Evolutionary conservation across 2,888 invertebrate genomes (phyloP).

Genomic region (Catocala sponsa): DNA sequence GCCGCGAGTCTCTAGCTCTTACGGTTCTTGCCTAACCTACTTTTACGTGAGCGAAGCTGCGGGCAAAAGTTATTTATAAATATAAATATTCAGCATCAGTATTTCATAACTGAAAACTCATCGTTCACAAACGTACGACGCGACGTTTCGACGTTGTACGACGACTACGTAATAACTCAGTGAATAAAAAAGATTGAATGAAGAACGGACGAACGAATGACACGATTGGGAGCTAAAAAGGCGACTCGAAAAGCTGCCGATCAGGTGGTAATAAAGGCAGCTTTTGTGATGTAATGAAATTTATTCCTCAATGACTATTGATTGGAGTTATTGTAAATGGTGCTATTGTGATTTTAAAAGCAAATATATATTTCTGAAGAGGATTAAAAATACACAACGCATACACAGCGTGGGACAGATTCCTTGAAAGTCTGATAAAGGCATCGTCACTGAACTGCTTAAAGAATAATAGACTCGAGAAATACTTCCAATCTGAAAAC

Average conservation of each 20-base stretch:
- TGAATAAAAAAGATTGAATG: conserved; percentile 15
- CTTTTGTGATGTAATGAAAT: conserved; percentile 44
- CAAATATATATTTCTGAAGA: conserved; percentile 13
- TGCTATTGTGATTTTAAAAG: conserved; percentile 16
- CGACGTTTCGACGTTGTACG: conserved; percentile 13
- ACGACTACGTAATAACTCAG: conserved; percentile 18
- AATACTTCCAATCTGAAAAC: too few species aligned
- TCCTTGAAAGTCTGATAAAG: too few species aligned
- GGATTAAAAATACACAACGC: neutral
- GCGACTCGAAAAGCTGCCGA: conserved; percentile 15
- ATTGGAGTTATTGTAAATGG: conserved; percentile 26
- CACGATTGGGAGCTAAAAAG: conserved; percentile 34
- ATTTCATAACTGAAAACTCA: neutral
- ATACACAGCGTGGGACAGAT: too few species aligned
- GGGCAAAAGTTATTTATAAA: neutral
- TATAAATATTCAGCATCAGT: neutral
- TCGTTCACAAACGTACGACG: neutral
- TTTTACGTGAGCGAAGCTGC: too few species aligned
- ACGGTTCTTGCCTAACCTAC: too few species aligned
- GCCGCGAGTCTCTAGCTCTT: too few species aligned
- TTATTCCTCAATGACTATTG: conserved; percentile 35
- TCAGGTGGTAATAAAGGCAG: conserved; percentile 22
- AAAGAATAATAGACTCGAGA: too few species aligned
- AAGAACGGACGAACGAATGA: conserved; percentile 12
- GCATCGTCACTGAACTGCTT: too few species aligned